Evolutionary conservation across 2,888 invertebrate species (phyloP), one percentile per base, ranked within the genome.

Genomic region (Eulithis testata): DNA sequence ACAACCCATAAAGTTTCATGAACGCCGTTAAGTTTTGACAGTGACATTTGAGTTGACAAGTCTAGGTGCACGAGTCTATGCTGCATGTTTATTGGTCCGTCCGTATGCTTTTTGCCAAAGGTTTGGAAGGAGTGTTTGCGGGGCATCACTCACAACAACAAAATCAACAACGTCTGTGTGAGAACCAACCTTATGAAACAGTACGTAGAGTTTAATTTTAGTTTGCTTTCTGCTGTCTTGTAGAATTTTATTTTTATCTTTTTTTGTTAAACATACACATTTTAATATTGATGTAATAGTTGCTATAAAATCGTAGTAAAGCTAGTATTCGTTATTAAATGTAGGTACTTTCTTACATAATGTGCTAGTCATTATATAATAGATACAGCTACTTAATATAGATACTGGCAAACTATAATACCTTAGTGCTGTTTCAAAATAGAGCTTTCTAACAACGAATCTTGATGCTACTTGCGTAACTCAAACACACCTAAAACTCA

Each of bases 141-240:
- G 77, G 94, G 94, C 78, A 96, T 99, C 82, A 98, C 99, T 68
- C 98, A 99, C 94, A 99, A 98, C 94, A 98, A 97, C 94, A 99
- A 99, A 94, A 97, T 97, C 84, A 97, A 96, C 93, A 99, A 99
- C 93, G 97, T 98, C 75, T 99, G 99, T 89, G 98, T 98, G 36
- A 95, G 97, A 88, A 99, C 97, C 65, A 98, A 97, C 90, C 95
- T 99, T 71, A 98, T 97, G 96, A 99, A 99, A 94, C 99, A 99
- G 99, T 99, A 95, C 96, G 98, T 97, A 85, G 64, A 68, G 69
- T 69, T 63, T 12, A 52, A 54, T 71, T 72, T 75, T 31, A 49
- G 58, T 44, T 67, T 62, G 57, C 58, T 56, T 60, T 54, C 9
- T 57, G 56, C 51, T 60, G 37, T 37, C 6, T 59, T 51, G 51